Evolutionary conservation across 2,888 invertebrate genomes (phyloP), one percentile per base, ranked within the genome.

Genomic region (Rhagium mordax): DNA sequence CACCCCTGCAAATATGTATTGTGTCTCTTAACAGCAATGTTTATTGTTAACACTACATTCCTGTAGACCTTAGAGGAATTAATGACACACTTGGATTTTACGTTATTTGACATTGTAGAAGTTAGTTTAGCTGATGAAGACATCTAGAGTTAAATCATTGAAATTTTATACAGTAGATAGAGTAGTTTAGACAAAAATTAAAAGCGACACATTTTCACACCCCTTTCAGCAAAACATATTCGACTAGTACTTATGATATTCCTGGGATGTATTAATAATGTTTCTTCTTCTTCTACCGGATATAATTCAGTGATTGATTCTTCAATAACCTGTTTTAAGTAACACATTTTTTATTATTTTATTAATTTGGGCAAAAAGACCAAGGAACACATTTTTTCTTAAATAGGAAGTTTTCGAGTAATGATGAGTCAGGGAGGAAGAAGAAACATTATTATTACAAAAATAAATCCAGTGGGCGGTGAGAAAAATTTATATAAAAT

Each of bases 1-100:
- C 85, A 85, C 85, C 85, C 85, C 85, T 85, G 83, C 85, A 83
- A 81, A 77, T 81, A 75, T 81, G 73, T 79, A 75, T 77, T 77
- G 65, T 65, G 29, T 53, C 68, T 53, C 68, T 73, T 77, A 62
- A 68, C 67, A 70, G 71, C 73, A 72, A 69, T 70, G 51, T 72
- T 69, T 20, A 71, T 62, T 67, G 68, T 68, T 75, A 70, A 72
- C 72, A 72, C 65, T 47, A 33, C 29, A 33, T n/a, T 48, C 67
- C 61, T 68, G 71, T 74, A 74, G 73, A 61, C 27, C 20, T 69
- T 75, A 72, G 70, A 53, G 18, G 15, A 51, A n/a, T 33, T 65
- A 65, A 51, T 64, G 13, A 29, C 15, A 53, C 65, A 65, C 53
- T 53, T 65, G 53, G 18, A 65, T 27, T 20, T 65, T 33, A 41